phyloP scores from a whole-genome alignment of 2,113 vertebrate genomes.

The Crotalus helleri region DNA sequence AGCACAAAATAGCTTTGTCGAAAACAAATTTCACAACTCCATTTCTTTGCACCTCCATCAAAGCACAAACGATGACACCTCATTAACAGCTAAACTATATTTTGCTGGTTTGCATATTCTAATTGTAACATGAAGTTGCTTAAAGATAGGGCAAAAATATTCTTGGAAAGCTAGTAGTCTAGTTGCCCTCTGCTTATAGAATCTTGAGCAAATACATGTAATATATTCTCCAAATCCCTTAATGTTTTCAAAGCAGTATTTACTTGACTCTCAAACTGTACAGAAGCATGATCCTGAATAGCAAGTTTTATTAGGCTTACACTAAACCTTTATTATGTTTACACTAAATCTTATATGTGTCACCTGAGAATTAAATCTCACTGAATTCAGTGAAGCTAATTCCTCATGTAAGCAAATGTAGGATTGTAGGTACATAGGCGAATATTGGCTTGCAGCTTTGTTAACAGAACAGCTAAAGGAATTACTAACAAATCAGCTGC shows the following conservation, averaged over 20 bases:
- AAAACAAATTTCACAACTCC: conserved; percentile 3
- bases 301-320: neutral
- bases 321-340: neutral
- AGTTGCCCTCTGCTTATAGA: neutral
- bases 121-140: neutral
- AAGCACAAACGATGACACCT: neutral
- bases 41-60: neutral
- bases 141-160: neutral
- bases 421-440: neutral
- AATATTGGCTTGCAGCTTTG: neutral
- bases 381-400: neutral
- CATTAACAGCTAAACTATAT: neutral
- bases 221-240: neutral
- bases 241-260: neutral
- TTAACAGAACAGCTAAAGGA: neutral
- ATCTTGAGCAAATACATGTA: neutral
- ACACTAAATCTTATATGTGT: neutral
- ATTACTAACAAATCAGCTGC: neutral
- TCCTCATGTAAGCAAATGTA: neutral
- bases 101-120: neutral
- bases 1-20: conserved; percentile 2
- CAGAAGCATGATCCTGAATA: neutral
- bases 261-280: neutral
- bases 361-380: neutral
- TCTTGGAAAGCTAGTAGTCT: neutral